A percentile compares a stretch with the other conserved stretches of the same genome.
These are phyloP conservation scores for Onchidella celtica DNA, from an alignment of 2,888 invertebrate genomes.

Conservation along the genomic window DNA sequence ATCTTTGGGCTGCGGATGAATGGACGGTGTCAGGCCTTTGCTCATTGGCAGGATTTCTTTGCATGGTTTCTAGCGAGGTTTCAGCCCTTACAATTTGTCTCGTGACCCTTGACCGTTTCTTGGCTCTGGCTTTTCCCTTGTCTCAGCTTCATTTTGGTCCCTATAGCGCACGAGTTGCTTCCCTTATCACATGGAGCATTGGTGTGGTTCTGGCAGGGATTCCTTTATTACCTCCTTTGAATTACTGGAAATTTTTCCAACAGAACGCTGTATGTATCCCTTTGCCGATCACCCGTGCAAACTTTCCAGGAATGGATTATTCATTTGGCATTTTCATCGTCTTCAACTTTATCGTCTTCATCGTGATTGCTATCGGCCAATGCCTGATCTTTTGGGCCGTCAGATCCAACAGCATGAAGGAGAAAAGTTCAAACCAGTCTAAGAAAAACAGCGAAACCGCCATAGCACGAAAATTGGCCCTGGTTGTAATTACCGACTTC, in stretches of 20 bases:
- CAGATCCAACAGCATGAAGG: slow-evolving; percentile 18
- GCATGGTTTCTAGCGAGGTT: slow-evolving; percentile 82
- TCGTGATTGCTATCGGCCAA: slow-evolving; percentile 74
- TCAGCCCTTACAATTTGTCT: slow-evolving; percentile 84
- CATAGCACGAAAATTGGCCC: slow-evolving; percentile 69
- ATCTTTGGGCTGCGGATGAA: slow-evolving; percentile 58
- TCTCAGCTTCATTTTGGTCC: slow-evolving; percentile 64
- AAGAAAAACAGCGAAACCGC: slow-evolving; percentile 32
- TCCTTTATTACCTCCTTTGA: slow-evolving; percentile 66
- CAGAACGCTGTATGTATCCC: slow-evolving; percentile 76
- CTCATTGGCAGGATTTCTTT: slow-evolving; percentile 60
- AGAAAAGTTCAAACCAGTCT: not conserved
- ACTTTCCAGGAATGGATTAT: slow-evolving; percentile 77
- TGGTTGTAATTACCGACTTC: slow-evolving; percentile 70
- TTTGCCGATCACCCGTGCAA: slow-evolving; percentile 75
- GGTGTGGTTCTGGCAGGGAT: slow-evolving; percentile 67
- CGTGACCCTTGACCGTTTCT: slow-evolving; percentile 85
- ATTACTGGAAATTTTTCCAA: slow-evolving; percentile 67
- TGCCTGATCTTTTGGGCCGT: slow-evolving; percentile 72
- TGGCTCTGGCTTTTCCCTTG: slow-evolving; percentile 84
- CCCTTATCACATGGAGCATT: slow-evolving; percentile 65
- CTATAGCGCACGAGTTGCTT: slow-evolving; percentile 59
- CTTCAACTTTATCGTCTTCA: slow-evolving; percentile 72
- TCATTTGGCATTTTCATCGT: slow-evolving; percentile 74
- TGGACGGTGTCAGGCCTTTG: slow-evolving; percentile 64